phyloP scores from a whole-genome alignment of 2,888 invertebrate genomes.

The Rhamphomyia laevipes region DNA sequence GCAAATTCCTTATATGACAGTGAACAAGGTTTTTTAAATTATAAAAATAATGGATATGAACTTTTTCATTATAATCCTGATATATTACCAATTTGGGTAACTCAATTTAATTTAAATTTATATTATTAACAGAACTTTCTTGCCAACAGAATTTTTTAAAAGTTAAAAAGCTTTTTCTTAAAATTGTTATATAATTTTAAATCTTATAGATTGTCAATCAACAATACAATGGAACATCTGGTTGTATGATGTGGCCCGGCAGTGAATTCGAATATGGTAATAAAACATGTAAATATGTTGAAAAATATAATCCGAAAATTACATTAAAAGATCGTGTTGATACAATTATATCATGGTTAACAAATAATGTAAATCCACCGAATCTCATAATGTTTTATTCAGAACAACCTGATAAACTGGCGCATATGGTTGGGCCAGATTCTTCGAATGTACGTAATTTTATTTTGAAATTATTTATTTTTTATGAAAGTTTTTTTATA shows the following conservation, averaged over 20 bases:
- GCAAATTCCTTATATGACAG: conserved; percentile 50
- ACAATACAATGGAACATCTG: conserved; percentile 44
- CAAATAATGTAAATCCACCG: conserved; percentile 44
- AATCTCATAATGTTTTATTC: conserved; percentile 58
- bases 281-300: conserved; percentile 37
- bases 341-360: conserved; percentile 42
- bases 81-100: conserved; percentile 48
- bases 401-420: conserved; percentile 55
- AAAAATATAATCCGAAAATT: conserved; percentile 34
- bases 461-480: not conserved
- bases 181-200: conserved; percentile 16
- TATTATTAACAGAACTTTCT: not conserved
- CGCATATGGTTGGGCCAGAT: conserved; percentile 46
- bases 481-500: not conserved
- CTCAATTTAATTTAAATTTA: conserved; percentile 12
- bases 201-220: conserved; percentile 45
- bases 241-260: conserved; percentile 62
- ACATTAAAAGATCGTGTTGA: conserved; percentile 46
- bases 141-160: too few relatives aligned
- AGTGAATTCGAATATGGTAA: conserved; percentile 41
- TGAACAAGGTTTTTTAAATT: conserved; percentile 19
- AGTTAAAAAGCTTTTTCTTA: too few relatives aligned
- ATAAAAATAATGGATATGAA: conserved; percentile 31
- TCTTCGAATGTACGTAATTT: conserved; percentile 11
- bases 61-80: conserved; percentile 45